Conservation (phyloP, 37 sponge, comb jelly and placozoan species). For the Haliclona indistincta region DNA sequence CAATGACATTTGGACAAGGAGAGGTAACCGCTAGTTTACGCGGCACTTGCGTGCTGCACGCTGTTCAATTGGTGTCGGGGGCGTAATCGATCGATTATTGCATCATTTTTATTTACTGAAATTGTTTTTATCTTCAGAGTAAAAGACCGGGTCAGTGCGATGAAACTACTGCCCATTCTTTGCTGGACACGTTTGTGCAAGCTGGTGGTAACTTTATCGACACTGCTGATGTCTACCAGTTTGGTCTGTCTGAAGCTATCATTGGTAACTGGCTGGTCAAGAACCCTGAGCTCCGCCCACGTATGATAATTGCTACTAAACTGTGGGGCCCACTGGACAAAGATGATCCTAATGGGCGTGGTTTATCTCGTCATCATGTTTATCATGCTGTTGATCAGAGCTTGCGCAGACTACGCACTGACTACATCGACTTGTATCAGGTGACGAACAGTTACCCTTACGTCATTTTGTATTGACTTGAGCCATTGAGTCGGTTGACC, state of each 20-base stretch:
- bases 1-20: constrained; percentile 87
- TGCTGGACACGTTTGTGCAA: constrained; percentile 78
- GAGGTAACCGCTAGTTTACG: neutral
- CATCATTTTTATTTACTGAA: neutral
- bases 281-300: constrained; percentile 14
- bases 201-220: constrained; percentile 94
- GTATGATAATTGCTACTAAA: constrained; percentile 32
- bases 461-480: neutral
- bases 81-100: neutral
- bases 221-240: constrained; percentile 88
- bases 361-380: constrained; percentile 87
- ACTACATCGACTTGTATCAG: constrained; percentile 88
- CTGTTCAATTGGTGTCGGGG: neutral
- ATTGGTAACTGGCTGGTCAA: constrained; percentile 59
- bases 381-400: constrained; percentile 78
- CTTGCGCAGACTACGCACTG: constrained; percentile 61
- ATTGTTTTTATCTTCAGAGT: constrained; percentile 2
- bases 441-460: constrained; percentile 6
- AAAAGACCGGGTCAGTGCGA: constrained; percentile 82
- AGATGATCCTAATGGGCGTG: constrained; percentile 69
- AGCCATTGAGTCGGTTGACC: neutral
- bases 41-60: neutral
- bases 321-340: constrained; percentile 66
- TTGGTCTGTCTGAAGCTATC: constrained; percentile 75
- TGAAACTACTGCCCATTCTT: constrained; percentile 60